Conservation (phyloP, 2,888 invertebrate genomes). For the Mesorhabditis belari region DNA sequence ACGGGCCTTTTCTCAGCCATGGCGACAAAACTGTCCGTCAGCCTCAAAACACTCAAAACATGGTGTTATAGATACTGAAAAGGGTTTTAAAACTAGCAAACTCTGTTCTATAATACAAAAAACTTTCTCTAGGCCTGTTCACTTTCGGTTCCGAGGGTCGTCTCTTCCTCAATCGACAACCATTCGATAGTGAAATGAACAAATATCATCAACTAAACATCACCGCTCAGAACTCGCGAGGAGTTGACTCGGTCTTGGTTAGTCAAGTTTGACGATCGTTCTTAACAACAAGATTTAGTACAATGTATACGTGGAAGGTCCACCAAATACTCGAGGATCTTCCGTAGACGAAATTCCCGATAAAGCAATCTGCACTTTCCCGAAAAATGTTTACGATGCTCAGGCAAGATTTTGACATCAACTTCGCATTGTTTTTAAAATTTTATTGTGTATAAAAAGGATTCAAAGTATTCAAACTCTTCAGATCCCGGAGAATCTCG, state of each 20-base stretch:
- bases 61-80: too few relatives aligned
- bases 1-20: too few relatives aligned
- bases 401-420: too few relatives aligned
- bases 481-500: neutral
- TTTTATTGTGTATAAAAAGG: neutral
- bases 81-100: too few relatives aligned
- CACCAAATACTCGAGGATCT: neutral
- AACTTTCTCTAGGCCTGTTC: conserved; percentile 20
- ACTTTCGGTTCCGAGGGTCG: conserved; percentile 25
- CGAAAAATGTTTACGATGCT: neutral
- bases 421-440: too few relatives aligned
- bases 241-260: conserved; percentile 22
- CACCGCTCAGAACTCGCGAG: conserved; percentile 31
- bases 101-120: too few relatives aligned
- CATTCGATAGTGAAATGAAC: conserved; percentile 26
- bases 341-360: neutral
- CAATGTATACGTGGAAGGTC: neutral
- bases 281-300: neutral
- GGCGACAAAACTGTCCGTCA: too few relatives aligned
- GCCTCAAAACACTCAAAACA: too few relatives aligned
- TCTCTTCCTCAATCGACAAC: conserved; percentile 23
- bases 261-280: neutral
- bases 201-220: conserved; percentile 29
- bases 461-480: neutral
- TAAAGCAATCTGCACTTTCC: neutral